These are phyloP conservation scores for Cheilosia urbana DNA, from an alignment of 2,888 invertebrate species.

Conservation along the genomic window DNA sequence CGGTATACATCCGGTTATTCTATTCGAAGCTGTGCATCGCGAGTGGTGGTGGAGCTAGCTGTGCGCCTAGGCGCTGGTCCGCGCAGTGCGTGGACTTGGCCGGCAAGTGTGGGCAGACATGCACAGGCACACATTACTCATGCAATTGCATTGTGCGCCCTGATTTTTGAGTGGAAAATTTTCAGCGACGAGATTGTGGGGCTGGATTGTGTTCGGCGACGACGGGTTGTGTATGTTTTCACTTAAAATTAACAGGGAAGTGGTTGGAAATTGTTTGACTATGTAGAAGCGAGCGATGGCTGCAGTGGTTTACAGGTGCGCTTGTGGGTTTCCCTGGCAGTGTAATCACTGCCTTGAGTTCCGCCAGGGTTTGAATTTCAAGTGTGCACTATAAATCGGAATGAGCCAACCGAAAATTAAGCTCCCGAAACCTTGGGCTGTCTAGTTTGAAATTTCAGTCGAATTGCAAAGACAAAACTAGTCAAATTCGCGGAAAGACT, in stretches of 20 bases:
- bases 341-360: no score
- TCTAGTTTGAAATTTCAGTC: no score
- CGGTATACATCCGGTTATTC: conserved; percentile 51
- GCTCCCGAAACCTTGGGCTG: no score
- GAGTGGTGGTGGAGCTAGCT: background rate
- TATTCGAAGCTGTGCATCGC: conserved; percentile 26
- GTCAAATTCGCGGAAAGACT: no score
- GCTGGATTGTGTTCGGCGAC: background rate
- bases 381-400: no score
- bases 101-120: conserved; percentile 14
- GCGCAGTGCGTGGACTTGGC: background rate
- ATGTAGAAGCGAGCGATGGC: background rate
- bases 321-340: background rate
- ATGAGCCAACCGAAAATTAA: no score
- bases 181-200: conserved; percentile 27
- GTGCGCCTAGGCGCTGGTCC: background rate
- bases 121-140: background rate
- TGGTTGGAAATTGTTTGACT: background rate
- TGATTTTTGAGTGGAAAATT: conserved; percentile 43
- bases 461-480: no score
- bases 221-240: conserved; percentile 2
- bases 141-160: conserved; percentile 30
- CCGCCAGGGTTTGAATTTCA: no score
- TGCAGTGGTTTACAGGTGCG: background rate
- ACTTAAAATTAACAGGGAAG: conserved; percentile 6